Evolutionary conservation across 1,140 invertebrate species (phyloP), one percentile per base, ranked within the genome.

Genomic region (Hylyphantes graminicola): DNA sequence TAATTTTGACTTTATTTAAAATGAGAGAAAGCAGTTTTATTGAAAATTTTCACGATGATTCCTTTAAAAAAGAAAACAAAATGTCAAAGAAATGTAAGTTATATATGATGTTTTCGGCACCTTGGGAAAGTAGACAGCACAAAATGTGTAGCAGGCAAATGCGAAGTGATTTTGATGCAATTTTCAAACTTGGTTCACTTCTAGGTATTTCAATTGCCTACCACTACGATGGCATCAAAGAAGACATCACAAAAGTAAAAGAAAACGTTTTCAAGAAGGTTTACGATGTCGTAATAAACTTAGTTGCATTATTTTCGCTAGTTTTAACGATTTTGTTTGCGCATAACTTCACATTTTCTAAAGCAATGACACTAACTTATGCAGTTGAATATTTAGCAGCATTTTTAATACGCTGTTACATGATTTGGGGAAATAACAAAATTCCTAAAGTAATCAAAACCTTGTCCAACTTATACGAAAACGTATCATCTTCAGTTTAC

Each of bases 311-410:
- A 19, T 5, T 75, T n/a, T 67, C 73, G 21, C 54, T 85, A 13
- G 17, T 21, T n/a, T 51, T 77, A 50, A 51, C 73, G 11, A 21
- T 77, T 11, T 17, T 19, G 4, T 76, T 77, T 68, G 19, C 63
- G 13, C 82, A 85, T 50, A 85, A 70, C 17, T 85, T 77, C 35
- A 51, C 73, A 6, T n/a, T 13, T 9, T 59, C 73, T 3, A 77
- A 76, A 51, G 73, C 55, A 7, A 85, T 72, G 63, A 57, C 57
- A 13, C 53, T 85, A 17, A 85, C 82, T 50, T 85, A 76, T 13
- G 61, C 21, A 6, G 13, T 76, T 10, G 70, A 85, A 53, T 77
- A 70, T 55, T 7, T 53, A 4, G 64, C 65, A 54, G 63, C 53
- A 19, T 70, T 85, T 15, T 53, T 76, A 4, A 85, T 85, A 21